phyloP scores from a whole-genome alignment of 2,888 invertebrate genomes.

The Galeruca laticollis region DNA sequence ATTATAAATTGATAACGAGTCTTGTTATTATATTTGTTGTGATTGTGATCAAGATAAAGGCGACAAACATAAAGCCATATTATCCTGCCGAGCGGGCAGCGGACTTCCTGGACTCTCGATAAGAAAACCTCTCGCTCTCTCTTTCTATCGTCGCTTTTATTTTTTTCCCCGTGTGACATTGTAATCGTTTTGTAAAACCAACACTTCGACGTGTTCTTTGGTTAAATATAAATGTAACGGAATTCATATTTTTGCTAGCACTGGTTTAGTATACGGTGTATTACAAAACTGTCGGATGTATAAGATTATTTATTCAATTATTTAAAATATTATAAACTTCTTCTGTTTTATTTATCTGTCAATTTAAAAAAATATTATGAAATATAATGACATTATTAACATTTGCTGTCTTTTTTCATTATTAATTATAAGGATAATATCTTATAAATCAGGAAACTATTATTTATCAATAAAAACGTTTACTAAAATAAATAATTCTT shows the following conservation, averaged over 20 bases:
- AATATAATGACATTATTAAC: too few species aligned
- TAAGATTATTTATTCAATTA: too few species aligned
- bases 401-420: too few species aligned
- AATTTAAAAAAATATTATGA: too few species aligned
- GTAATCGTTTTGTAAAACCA: conserved; percentile 23
- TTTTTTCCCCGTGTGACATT: conserved; percentile 28
- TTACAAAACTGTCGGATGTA: too few species aligned
- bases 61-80: conserved; percentile 57
- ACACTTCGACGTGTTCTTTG: background rate
- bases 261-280: too few species aligned
- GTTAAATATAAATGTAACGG: conserved; percentile 12
- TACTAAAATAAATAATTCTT: too few species aligned
- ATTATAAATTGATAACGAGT: conserved; percentile 50
- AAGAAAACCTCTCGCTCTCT: conserved; percentile 26
- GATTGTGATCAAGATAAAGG: conserved; percentile 58
- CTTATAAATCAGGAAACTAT: too few species aligned
- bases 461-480: too few species aligned
- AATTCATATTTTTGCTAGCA: background rate
- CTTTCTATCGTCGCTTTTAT: conserved; percentile 5
- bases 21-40: conserved; percentile 54
- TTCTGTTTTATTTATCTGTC: too few species aligned
- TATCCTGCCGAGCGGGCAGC: conserved; percentile 60
- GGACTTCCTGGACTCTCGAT: conserved; percentile 57
- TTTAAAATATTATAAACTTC: too few species aligned
- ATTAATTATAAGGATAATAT: too few species aligned